Percentiles rank a stretch among this genome's conserved stretches.
These are phyloP conservation scores for Parauchenoglanis ngamensis DNA, from an alignment of 2,797 vertebrate genomes.

Conservation along the genomic window DNA sequence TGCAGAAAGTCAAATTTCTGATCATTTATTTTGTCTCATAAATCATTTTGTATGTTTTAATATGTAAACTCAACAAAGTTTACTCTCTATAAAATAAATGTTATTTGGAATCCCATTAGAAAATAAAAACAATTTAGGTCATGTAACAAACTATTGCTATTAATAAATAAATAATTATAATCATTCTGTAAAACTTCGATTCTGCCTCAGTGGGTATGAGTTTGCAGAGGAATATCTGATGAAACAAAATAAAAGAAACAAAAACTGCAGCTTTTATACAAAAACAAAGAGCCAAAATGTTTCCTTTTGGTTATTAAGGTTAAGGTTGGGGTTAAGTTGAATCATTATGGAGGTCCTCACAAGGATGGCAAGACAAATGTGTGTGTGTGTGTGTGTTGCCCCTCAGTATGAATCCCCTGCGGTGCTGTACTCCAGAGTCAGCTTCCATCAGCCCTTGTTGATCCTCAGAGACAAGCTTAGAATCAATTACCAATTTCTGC, in stretches of 20 bases:
- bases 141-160: background rate
- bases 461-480: slow-evolving; percentile 72
- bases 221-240: background rate
- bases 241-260: no score
- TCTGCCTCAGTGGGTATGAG: background rate
- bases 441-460: slow-evolving; percentile 58
- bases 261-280: background rate
- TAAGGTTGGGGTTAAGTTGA: background rate
- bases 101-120: background rate
- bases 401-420: slow-evolving; percentile 44
- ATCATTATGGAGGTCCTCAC: background rate
- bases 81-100: background rate
- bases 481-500: slow-evolving; percentile 78
- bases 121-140: background rate
- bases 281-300: background rate
- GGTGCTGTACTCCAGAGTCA: slow-evolving; percentile 44
- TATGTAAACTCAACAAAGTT: background rate
- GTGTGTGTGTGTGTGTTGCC: slow-evolving; percentile 36
- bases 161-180: background rate
- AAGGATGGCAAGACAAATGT: background rate
- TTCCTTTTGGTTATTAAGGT: background rate
- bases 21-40: background rate
- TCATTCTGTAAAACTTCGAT: background rate
- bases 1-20: background rate
- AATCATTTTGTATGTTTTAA: background rate